Conservation (phyloP, 2,797 vertebrate genomes). For the Crocodylus rhombifer region DNA sequence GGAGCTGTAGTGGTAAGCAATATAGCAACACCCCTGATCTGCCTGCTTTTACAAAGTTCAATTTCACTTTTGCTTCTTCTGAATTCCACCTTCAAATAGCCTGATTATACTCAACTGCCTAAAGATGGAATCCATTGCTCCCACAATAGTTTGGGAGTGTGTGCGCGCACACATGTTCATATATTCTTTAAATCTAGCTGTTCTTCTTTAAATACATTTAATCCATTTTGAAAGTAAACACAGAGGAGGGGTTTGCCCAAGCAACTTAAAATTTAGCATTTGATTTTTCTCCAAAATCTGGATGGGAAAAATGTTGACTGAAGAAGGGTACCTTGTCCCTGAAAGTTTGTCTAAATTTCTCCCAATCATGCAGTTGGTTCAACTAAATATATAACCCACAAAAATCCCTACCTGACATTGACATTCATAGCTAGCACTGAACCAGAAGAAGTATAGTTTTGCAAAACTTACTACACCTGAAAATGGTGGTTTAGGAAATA, state of each 20-base stretch:
- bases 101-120: neutral
- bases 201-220: neutral
- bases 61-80: neutral
- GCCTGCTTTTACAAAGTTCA: neutral
- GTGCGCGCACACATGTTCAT: neutral
- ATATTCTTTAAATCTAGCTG: neutral
- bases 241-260: neutral
- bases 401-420: too few species aligned
- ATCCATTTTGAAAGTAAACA: neutral
- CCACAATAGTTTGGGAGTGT: neutral
- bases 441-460: neutral
- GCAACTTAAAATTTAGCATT: neutral
- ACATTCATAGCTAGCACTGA: fast-evolving
- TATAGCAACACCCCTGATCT: neutral
- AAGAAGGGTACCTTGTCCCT: too few species aligned
- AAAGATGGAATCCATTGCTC: neutral
- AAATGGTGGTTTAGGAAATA: neutral
- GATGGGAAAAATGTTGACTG: neutral
- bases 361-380: too few species aligned
- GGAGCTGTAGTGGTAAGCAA: neutral
- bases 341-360: too few species aligned
- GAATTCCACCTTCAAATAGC: neutral
- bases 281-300: neutral
- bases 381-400: too few species aligned
- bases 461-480: neutral